A percentile compares a stretch with the other conserved stretches of the same genome.
phyloP scores from a whole-genome alignment of 2,113 vertebrate species.

The Sinosuthora webbiana region DNA sequence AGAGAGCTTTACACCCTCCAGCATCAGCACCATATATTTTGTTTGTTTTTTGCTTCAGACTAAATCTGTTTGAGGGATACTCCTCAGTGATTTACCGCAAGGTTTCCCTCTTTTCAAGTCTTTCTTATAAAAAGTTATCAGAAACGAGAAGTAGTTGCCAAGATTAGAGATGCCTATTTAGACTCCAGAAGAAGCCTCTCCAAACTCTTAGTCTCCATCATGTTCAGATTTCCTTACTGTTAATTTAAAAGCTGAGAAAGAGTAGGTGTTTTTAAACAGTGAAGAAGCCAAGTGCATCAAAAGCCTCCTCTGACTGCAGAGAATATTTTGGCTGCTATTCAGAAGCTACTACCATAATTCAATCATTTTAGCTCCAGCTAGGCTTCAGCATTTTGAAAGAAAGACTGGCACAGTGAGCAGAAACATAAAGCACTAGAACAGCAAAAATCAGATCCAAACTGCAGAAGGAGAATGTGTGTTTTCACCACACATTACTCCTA shows the following conservation, averaged over 20 bases:
- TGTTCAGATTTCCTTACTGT: neutral
- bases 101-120: neutral
- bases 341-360: neutral
- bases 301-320: neutral
- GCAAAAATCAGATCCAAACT: neutral
- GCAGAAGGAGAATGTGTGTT: neutral
- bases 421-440: neutral
- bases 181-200: neutral
- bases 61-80: neutral
- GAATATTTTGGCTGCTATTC: constrained; percentile 8
- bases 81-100: neutral
- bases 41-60: neutral
- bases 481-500: neutral
- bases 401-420: neutral
- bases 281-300: neutral
- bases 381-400: neutral
- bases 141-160: neutral
- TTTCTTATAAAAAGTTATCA: neutral
- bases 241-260: constrained; percentile 30
- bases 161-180: neutral
- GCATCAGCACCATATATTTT: neutral
- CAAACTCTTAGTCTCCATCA: neutral
- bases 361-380: neutral
- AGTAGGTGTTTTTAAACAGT: neutral
- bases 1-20: neutral